These are phyloP conservation scores for Rhamphomyia laevipes DNA, from an alignment of 2,888 invertebrate species.

Conservation along the genomic window DNA sequence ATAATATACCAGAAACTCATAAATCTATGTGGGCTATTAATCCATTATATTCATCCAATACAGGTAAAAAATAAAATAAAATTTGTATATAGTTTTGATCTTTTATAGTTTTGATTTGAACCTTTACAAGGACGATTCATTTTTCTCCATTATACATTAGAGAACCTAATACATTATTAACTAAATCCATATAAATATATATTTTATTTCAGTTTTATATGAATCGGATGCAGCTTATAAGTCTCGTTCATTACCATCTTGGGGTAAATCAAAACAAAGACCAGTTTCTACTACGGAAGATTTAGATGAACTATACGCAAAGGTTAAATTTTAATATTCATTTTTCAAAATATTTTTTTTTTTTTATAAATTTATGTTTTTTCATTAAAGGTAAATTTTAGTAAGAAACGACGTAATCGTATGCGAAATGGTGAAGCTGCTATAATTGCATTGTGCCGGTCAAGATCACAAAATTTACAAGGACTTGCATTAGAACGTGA, in stretches of 20 bases:
- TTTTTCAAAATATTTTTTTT: neutral
- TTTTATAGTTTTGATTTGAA: no score
- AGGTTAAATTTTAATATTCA: constrained; percentile 36
- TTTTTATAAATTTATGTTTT: constrained; percentile 16
- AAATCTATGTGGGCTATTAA: constrained; percentile 20
- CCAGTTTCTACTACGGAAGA: constrained; percentile 58
- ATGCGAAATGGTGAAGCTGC: constrained; percentile 75
- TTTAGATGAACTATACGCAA: constrained; percentile 55
- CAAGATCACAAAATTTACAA: constrained; percentile 49
- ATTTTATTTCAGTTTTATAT: constrained; percentile 44
- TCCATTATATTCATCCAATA: constrained; percentile 48
- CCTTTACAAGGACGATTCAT: no score
- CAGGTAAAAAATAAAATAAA: no score
- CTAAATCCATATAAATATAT: no score
- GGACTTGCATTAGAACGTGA: constrained; percentile 39
- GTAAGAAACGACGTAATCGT: constrained; percentile 66
- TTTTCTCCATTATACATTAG: no score
- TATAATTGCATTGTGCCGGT: constrained; percentile 63
- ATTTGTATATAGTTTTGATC: no score
- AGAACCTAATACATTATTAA: no score
- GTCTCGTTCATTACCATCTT: constrained; percentile 60
- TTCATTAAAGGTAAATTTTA: constrained; percentile 53
- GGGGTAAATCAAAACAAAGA: constrained; percentile 51
- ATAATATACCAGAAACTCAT: constrained; percentile 17
- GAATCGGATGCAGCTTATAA: constrained; percentile 42